Conservation (phyloP, 92 coral and sea anemone species). For the Umimayanthus chanpuru region DNA sequence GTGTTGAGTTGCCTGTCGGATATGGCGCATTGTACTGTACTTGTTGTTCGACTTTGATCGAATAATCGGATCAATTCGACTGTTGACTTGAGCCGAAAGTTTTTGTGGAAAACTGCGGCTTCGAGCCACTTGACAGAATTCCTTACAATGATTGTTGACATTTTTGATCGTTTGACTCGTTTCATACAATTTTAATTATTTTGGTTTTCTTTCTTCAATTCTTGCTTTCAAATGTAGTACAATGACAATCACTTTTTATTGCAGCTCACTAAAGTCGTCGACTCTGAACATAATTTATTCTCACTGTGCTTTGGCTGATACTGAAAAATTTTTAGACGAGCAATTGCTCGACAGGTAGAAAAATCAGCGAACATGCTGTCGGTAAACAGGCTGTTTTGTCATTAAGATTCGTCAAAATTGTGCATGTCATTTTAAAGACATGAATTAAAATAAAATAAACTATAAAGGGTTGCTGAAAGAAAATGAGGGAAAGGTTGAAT, state of each 20-base stretch:
- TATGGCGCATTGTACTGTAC: background rate
- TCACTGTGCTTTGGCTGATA: no score
- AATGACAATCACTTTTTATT: background rate
- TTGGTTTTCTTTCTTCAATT: background rate
- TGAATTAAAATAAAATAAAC: no score
- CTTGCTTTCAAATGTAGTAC: background rate
- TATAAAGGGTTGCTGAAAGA: no score
- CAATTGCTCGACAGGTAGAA: no score
- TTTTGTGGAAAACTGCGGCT: background rate
- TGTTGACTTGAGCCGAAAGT: background rate
- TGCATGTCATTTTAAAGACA: background rate
- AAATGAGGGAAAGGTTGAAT: no score
- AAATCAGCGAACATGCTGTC: background rate
- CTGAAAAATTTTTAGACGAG: no score
- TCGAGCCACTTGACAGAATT: background rate
- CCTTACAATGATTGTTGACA: background rate
- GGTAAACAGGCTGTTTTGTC: background rate
- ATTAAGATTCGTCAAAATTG: background rate
- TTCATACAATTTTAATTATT: conserved; percentile 22
- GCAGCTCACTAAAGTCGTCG: background rate
- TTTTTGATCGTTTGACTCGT: conserved; percentile 7
- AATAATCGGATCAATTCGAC: background rate
- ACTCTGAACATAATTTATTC: no score
- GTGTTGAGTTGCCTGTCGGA: background rate
- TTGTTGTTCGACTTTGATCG: conserved; percentile 4